Evolutionary conservation across 2,888 invertebrate genomes (phyloP).

Genomic region (Shargacucullia verbasci): DNA sequence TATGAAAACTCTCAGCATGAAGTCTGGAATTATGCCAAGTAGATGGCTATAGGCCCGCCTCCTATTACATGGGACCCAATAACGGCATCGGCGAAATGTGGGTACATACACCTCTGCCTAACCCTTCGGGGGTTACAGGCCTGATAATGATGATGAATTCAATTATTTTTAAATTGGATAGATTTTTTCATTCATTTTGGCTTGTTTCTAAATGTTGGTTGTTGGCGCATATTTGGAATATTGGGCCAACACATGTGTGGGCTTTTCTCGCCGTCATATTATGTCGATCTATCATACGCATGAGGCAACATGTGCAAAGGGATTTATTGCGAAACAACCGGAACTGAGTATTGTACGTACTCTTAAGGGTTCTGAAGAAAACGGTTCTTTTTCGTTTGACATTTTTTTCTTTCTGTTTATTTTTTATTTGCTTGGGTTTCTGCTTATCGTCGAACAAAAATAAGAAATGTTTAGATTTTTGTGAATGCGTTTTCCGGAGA

Average conservation of each 20-base stretch:
- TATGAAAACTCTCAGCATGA: too few species aligned
- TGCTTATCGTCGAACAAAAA: conserved; percentile 32
- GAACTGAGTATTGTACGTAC: conserved; percentile 39
- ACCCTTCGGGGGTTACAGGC: too few species aligned
- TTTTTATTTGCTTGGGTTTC: conserved; percentile 42
- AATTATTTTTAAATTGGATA: too few species aligned
- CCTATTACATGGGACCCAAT: too few species aligned
- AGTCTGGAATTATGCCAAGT: too few species aligned
- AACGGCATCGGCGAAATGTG: too few species aligned
- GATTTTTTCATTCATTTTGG: neutral
- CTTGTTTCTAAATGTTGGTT: conserved; percentile 6
- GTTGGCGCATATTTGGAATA: conserved; percentile 6
- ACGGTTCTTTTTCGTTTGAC: conserved; percentile 22
- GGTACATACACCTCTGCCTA: too few species aligned
- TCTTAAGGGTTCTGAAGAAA: conserved; percentile 29
- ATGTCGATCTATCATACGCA: conserved; percentile 63
- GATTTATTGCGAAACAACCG: conserved; percentile 64
- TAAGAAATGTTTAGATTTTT: conserved; percentile 36
- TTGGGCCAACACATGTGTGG: conserved; percentile 24
- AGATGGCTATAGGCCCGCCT: too few species aligned
- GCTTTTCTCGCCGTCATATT: conserved; percentile 49
- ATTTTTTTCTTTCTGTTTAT: conserved; percentile 32
- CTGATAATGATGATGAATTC: too few species aligned
- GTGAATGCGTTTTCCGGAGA: conserved; percentile 22
- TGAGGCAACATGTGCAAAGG: conserved; percentile 56